These are phyloP conservation scores for Meloe dianella DNA, from an alignment of 2,888 invertebrate species.

Conservation along the genomic window DNA sequence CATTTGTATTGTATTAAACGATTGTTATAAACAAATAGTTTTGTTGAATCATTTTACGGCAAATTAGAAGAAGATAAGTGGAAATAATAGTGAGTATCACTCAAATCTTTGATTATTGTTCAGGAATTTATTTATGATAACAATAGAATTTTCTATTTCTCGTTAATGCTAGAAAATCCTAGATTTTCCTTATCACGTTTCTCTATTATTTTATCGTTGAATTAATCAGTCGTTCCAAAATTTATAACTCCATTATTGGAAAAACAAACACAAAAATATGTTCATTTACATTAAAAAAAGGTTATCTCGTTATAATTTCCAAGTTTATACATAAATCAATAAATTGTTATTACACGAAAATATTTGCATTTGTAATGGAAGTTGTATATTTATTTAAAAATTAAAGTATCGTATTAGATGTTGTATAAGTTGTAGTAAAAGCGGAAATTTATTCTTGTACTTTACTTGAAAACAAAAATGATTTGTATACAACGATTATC, in stretches of 20 bases:
- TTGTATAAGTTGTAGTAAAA: too few relatives aligned
- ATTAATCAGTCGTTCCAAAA: background rate
- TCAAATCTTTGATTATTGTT: too few relatives aligned
- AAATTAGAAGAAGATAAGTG: background rate
- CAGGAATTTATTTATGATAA: too few relatives aligned
- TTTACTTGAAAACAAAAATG: too few relatives aligned
- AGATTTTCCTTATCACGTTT: too few relatives aligned
- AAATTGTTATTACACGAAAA: background rate
- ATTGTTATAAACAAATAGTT: background rate
- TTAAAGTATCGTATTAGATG: too few relatives aligned
- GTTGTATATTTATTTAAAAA: too few relatives aligned
- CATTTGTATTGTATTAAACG: background rate
- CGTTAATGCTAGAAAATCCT: background rate
- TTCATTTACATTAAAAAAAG: background rate
- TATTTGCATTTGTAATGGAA: background rate
- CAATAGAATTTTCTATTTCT: background rate
- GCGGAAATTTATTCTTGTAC: too few relatives aligned
- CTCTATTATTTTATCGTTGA: background rate
- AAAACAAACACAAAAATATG: background rate
- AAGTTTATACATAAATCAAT: slow-evolving; percentile 1
- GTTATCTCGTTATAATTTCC: background rate
- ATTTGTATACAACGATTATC: too few relatives aligned
- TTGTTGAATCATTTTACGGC: background rate
- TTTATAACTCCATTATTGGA: background rate
- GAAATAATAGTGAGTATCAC: background rate